Base-by-base conservation (phyloP, 1,140 invertebrate genomes). In the Drosophila kepulauana region DNA sequence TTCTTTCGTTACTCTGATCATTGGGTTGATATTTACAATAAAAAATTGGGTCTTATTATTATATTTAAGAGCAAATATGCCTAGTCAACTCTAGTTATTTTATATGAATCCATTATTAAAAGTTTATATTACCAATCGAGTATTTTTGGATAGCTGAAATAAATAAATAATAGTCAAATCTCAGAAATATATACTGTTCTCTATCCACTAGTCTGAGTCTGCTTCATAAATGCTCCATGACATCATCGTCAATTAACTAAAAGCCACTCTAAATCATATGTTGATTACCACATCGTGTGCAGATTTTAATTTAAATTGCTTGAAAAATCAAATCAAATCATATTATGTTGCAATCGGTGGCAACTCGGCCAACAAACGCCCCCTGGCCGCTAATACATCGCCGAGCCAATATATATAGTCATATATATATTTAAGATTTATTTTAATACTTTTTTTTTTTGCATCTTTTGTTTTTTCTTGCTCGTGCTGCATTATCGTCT, bases 401-500 rank as follows among this genome's bases (percentile, higher is more conserved):
- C 66, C 79, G 65, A 82, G 65, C 78, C 57, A 43, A 43, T 78
- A 82, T 71, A 72, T 87, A 25, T 25, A 25, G 3, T 25, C 20
- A 3, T 75, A 58, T 78, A 63, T 79, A 25, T 58, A 72, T 64
- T 51, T 81, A 63, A 49, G 56, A 69, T 65, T 79, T 43, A 43
- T 13, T 13, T 13, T 43, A 38, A 38, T 38, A 38, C 20, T 25
- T 4, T 25, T 25, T 10, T 41, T 62, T 67, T 79, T 79, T 79
- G 74, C 59, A 74, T 65, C 64, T 63, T 64, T 63, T 70, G 76
- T 66, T 76, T 56, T 73, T 48, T 68, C 56, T 62, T 51, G 58
- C 35, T 51, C 43, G 64, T n/a, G 73, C 61, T 67, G 80, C 78
- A 87, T 88, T 87, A 87, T 87, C 84, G 73, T 78, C 84, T 87